Evolutionary conservation across 2,113 vertebrate genomes (phyloP).

Genomic region (Sardina pilchardus): DNA sequence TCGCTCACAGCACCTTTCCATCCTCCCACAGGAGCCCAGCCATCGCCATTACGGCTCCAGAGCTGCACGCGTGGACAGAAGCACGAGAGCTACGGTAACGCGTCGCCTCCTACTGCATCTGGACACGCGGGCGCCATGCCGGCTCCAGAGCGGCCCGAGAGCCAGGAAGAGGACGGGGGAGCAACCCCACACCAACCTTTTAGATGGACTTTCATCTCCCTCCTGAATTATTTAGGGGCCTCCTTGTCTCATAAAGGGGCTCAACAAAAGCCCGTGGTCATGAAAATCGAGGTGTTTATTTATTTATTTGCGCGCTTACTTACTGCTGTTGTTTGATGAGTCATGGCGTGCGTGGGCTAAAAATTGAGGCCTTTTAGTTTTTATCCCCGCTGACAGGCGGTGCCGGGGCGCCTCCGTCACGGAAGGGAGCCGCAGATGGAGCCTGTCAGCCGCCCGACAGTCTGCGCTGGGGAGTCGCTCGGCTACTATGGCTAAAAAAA

Average conservation of each 20-base stretch:
- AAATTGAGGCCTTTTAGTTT: slow-evolving; percentile 26
- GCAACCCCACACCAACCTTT: not conserved
- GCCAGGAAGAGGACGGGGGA: not conserved
- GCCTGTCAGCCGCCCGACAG: not conserved
- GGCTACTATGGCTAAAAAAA: not conserved
- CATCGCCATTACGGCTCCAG: not conserved
- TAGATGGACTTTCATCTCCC: slow-evolving; percentile 16
- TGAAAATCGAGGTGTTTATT: slow-evolving; percentile 10
- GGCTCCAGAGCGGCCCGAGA: not conserved
- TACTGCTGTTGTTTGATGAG: not conserved
- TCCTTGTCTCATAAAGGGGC: not conserved
- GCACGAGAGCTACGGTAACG: no score
- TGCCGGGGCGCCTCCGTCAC: slow-evolving; percentile 1
- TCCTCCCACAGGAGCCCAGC: not conserved
- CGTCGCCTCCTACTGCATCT: not conserved
- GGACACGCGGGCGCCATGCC: not conserved
- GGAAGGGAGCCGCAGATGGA: not conserved
- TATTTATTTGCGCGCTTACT: not conserved
- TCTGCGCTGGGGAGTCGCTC: not conserved
- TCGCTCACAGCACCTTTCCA: not conserved
- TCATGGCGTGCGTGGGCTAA: not conserved
- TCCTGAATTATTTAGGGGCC: slow-evolving; percentile 23
- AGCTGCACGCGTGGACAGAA: no score
- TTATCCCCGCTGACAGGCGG: slow-evolving; percentile 15
- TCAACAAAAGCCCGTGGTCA: slow-evolving; percentile 22